phyloP scores from a whole-genome alignment of 2,113 vertebrate genomes.

The Pelusios castaneus region DNA sequence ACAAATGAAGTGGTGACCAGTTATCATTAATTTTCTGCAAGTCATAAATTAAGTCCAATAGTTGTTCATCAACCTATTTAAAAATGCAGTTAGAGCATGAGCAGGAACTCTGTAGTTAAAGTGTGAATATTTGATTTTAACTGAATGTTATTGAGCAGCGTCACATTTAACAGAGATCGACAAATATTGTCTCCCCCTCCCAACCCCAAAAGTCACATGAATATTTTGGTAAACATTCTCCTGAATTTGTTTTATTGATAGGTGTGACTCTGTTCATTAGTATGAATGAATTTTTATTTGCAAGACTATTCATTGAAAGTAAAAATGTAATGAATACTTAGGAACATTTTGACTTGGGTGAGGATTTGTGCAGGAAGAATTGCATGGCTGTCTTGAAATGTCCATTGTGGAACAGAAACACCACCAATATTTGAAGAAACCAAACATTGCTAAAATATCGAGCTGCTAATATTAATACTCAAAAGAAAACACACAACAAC shows the following conservation, averaged over 20 bases:
- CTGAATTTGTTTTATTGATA: background rate
- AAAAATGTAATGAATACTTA: background rate
- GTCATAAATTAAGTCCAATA: slow-evolving; percentile 37
- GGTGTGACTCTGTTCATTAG: background rate
- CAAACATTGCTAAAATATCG: background rate
- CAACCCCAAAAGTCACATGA: background rate
- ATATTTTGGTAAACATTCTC: background rate
- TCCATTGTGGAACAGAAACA: background rate
- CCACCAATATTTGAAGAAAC: background rate
- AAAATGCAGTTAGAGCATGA: slow-evolving; percentile 31
- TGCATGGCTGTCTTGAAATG: background rate
- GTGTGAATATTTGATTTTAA: slow-evolving; percentile 8
- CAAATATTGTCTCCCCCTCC: too few species aligned
- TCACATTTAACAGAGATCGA: background rate
- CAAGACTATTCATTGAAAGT: background rate
- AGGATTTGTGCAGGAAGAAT: background rate
- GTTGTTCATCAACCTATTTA: slow-evolving; percentile 40
- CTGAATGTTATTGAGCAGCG: background rate
- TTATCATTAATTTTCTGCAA: slow-evolving; percentile 68
- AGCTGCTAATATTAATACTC: background rate
- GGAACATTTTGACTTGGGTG: background rate
- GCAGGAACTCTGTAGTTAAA: slow-evolving; percentile 28
- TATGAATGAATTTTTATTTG: background rate
- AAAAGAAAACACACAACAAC: background rate
- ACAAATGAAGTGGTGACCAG: slow-evolving; percentile 72